Evolutionary conservation across 2,888 invertebrate species (phyloP).

Genomic region (Eulithis testata): DNA sequence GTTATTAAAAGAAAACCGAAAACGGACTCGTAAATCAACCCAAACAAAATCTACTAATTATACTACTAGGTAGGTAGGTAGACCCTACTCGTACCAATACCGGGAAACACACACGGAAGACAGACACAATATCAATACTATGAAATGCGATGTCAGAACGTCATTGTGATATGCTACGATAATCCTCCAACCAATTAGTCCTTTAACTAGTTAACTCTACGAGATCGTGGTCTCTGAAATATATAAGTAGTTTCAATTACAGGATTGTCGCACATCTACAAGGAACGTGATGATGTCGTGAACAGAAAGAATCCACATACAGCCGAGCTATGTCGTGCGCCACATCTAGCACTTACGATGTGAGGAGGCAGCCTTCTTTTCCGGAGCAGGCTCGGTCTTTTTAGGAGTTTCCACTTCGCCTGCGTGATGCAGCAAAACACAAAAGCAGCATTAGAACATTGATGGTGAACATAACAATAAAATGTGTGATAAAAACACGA

Average conservation of each 20-base stretch:
- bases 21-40: slow-evolving; percentile 11
- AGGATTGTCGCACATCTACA: slow-evolving; percentile 50
- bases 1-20: slow-evolving; percentile 18
- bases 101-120: slow-evolving; percentile 41
- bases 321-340: slow-evolving; percentile 60
- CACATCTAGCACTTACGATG: slow-evolving; percentile 83
- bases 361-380: slow-evolving; percentile 78
- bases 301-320: slow-evolving; percentile 32
- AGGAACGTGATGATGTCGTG: slow-evolving; percentile 40
- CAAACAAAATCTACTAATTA: slow-evolving; percentile 34
- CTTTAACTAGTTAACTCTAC: slow-evolving; percentile 17
- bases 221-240: slow-evolving; percentile 25
- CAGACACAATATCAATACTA: slow-evolving; percentile 41
- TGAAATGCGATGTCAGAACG: slow-evolving; percentile 40
- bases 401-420: slow-evolving; percentile 83
- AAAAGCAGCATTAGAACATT: slow-evolving; percentile 83
- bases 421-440: slow-evolving; percentile 78
- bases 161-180: slow-evolving; percentile 43
- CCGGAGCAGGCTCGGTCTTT: slow-evolving; percentile 80
- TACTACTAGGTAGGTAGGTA: slow-evolving; percentile 38
- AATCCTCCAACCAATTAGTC: slow-evolving; percentile 46
- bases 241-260: slow-evolving; percentile 33
- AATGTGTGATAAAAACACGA: slow-evolving; percentile 50
- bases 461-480: slow-evolving; percentile 52
- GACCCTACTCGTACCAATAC: slow-evolving; percentile 38